Base-by-base conservation (phyloP, 2,113 vertebrate genomes). In the Myotis brandtii region DNA sequence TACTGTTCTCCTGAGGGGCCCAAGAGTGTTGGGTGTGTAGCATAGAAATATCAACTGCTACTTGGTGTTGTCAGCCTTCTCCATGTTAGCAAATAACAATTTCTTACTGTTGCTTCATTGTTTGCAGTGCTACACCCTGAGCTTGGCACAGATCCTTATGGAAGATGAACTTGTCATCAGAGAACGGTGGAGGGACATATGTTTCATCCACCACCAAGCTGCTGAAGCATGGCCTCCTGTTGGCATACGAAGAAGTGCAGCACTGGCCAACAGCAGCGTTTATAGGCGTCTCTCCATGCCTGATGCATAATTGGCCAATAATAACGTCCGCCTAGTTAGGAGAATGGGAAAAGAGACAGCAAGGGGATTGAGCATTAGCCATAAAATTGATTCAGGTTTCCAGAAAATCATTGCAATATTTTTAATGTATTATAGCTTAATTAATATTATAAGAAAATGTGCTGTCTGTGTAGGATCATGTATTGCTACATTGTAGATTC, bases 221-320 rank as follows among this genome's bases (percentile, higher is more conserved):
- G 54, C 97, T 98, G 94, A 99, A 98, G 21, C 98, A 99, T 0
- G 98, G 97, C 69, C 98, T 98, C 92, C 95, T 98, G 88, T 83
- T 13, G 2, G 98, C 80, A 3, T 98, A 98, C 1, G 98, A 97
- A 0, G 98, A 96, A 0, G 81, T 93, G 94, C 98, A 99, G 98
- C 98, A 99, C 0, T 94, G 98, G 1, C 93, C 50, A 2, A 98
- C 95, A 0, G 98, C 80, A 2, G 98, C 96, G 0, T 99, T 99
- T 10, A 98, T 6, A 0, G 98, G 97, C 1, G 10, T 86, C 18
- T 20, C 73, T 87, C 98, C 73, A 11, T 98, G 98, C 25, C 69
- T 97, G 82, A 67, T 96, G 94, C 98, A 99, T 92, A 98, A 94
- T 0, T 98, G 97, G 13, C 98, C 97, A 16, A 98, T 97, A 72